phyloP scores from a whole-genome alignment of 1,140 invertebrate genomes.

The Cherax quadricarinatus region DNA sequence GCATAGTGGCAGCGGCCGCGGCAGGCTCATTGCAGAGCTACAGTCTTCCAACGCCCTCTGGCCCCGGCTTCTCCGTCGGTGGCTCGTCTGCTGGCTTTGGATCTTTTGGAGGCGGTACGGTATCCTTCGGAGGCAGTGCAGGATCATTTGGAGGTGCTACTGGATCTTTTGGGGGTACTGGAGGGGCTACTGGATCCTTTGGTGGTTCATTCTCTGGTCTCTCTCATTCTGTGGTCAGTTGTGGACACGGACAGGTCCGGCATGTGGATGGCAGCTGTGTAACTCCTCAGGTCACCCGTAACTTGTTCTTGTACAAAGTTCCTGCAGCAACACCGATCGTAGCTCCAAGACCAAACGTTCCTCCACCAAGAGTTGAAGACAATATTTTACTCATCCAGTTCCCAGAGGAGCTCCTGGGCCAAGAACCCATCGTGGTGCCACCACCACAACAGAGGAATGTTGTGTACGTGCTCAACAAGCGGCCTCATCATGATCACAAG shows the following conservation, averaged over 20 bases:
- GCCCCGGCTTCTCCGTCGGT: not conserved
- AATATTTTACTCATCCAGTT: slow-evolving; percentile 42
- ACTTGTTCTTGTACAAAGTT: slow-evolving; percentile 31
- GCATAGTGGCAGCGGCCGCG: not conserved
- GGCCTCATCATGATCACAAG: slow-evolving; percentile 1
- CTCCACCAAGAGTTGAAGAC: not conserved
- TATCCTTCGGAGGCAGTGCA: not conserved
- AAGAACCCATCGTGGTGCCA: slow-evolving; percentile 39
- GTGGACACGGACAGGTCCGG: not conserved
- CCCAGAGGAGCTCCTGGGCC: slow-evolving; percentile 8
- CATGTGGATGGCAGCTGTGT: slow-evolving; percentile 27
- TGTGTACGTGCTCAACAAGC: slow-evolving; percentile 47
- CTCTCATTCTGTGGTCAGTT: not conserved
- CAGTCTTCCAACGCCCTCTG: not conserved
- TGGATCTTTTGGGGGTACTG: not conserved
- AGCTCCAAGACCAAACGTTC: slow-evolving; percentile 19
- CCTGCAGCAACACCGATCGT: slow-evolving; percentile 3
- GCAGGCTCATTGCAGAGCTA: not conserved
- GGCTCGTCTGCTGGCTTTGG: not conserved
- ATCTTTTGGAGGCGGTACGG: not conserved
- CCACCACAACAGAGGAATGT: slow-evolving; percentile 33
- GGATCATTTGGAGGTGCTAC: not conserved
- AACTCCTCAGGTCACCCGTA: slow-evolving; percentile 27
- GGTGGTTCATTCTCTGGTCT: not conserved
- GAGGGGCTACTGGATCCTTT: not conserved